Evolutionary conservation across 2,888 invertebrate species (phyloP).

Genomic region (Sturmia bella): DNA sequence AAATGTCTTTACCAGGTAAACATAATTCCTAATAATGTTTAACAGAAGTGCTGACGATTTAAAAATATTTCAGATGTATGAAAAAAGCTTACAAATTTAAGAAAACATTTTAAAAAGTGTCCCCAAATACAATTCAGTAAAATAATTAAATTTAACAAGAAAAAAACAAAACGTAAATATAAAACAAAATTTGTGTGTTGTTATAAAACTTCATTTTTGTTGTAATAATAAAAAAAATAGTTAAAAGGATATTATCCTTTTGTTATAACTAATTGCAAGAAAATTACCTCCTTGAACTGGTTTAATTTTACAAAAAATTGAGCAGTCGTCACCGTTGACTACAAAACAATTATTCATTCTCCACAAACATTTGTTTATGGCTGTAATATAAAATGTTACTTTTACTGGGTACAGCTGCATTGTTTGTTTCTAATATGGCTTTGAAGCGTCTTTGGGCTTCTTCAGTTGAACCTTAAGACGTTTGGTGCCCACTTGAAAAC

Average conservation of each 20-base stretch:
- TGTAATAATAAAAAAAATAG: conserved; percentile 11
- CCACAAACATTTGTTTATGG: background rate
- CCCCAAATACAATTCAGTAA: conserved; percentile 43
- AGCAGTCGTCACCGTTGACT: background rate
- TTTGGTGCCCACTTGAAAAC: conserved; percentile 98
- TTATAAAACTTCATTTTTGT: conserved; percentile 32
- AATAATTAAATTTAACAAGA: background rate
- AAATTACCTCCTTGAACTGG: conserved; percentile 40
- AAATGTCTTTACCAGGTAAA: conserved; percentile 52
- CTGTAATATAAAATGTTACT: background rate
- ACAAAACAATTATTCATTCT: background rate
- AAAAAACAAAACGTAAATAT: conserved; percentile 75
- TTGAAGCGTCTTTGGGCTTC: conserved; percentile 95
- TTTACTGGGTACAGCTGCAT: background rate
- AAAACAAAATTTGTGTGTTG: conserved; percentile 8
- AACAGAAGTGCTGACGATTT: conserved; percentile 48
- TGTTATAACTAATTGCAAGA: background rate
- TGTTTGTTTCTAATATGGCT: conserved; percentile 89
- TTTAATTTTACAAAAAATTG: background rate
- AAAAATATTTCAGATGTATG: conserved; percentile 26
- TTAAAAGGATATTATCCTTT: background rate
- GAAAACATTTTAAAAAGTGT: background rate
- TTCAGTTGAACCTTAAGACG: conserved; percentile 98
- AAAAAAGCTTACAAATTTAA: conserved; percentile 44
- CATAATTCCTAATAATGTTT: conserved; percentile 28